Percentiles rank a stretch among this genome's conserved stretches.
These are phyloP conservation scores for Apamea anceps DNA, from an alignment of 2,888 invertebrate genomes.

Conservation along the genomic window DNA sequence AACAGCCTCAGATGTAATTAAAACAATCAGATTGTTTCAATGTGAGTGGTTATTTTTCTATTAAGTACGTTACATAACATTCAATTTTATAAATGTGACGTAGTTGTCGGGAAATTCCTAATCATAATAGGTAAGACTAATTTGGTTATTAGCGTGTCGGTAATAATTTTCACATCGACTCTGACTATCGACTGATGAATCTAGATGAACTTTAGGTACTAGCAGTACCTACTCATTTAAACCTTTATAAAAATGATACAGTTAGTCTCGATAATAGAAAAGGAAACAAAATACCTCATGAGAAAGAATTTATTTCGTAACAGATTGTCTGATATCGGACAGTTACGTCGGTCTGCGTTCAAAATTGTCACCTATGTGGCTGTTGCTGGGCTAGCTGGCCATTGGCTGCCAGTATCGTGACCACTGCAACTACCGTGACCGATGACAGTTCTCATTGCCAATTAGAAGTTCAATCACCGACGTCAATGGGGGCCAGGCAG, in stretches of 20 bases:
- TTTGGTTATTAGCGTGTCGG: conserved; percentile 52
- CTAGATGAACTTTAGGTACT: conserved; percentile 29
- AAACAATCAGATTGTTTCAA: conserved; percentile 41
- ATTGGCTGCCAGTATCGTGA: conserved; percentile 70
- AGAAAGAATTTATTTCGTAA: conserved; percentile 50
- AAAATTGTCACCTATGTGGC: conserved; percentile 55
- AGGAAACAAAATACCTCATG: conserved; percentile 44
- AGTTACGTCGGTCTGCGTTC: conserved; percentile 23
- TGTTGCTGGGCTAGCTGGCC: conserved; percentile 34
- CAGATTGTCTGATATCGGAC: conserved; percentile 24
- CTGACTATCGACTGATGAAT: conserved; percentile 29
- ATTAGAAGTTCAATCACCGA: conserved; percentile 88
- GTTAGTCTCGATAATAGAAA: conserved; percentile 44
- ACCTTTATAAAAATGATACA: conserved; percentile 26
- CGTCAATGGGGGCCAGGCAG: conserved; percentile 72
- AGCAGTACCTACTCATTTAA: conserved; percentile 29
- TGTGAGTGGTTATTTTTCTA: conserved; percentile 44
- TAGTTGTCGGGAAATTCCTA: conserved; percentile 51
- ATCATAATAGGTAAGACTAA: conserved; percentile 54
- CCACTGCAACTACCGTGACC: conserved; percentile 73
- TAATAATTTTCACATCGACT: conserved; percentile 50
- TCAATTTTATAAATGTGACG: conserved; percentile 37
- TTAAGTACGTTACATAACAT: conserved; percentile 38
- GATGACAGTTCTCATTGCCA: conserved; percentile 80
- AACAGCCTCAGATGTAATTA: conserved; percentile 39